Base-by-base conservation (phyloP, 2,888 invertebrate genomes). In the Frankliniella intonsa region DNA sequence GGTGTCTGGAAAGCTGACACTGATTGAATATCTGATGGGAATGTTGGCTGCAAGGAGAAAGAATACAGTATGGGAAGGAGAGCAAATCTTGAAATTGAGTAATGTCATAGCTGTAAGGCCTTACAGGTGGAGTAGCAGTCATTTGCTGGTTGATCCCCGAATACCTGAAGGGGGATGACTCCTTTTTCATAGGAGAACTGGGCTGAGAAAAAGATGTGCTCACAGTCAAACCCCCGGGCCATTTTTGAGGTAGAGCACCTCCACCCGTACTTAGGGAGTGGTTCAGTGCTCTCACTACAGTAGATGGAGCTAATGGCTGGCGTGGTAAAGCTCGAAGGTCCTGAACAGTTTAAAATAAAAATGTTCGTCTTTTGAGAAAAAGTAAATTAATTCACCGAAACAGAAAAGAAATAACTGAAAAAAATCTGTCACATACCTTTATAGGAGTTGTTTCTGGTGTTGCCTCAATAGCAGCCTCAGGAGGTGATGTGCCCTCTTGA, bases 371-470 rank as follows among this genome's bases (percentile, higher is more conserved):
- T 80, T 62, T 55, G 80, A 81, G 69, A 76, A 38, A 51, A 76
- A 55, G 14, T 50, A n/a, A 27, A 81, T n/a, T 12, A 50, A 50
- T 81, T 14, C 11, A 17, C 50, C 49, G 14, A 80, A 55, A 12
- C n/a, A n/a, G n/a, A n/a, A n/a, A n/a, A n/a, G n/a, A n/a, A n/a
- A n/a, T n/a, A n/a, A n/a, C n/a, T n/a, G 19, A 38, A 80, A 80
- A 5, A n/a, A 82, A 62, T 27, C 49, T 27, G 51, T 82, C 79
- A 80, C 49, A n/a, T 80, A 11, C 94, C 87, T 94, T 93, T 38
- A 95, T 91, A 3, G 96, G 95, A 69, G 95, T 96, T 80, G 95
- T 95, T 89, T 96, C 95, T 0, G 96, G 96, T 10, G 95, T 96
- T 7, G 95, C 95, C 89, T 96, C 96, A 82, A 96, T 93, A 50